Evolutionary conservation across 2,797 vertebrate species (phyloP).

Genomic region (Centroberyx gerrardi): DNA sequence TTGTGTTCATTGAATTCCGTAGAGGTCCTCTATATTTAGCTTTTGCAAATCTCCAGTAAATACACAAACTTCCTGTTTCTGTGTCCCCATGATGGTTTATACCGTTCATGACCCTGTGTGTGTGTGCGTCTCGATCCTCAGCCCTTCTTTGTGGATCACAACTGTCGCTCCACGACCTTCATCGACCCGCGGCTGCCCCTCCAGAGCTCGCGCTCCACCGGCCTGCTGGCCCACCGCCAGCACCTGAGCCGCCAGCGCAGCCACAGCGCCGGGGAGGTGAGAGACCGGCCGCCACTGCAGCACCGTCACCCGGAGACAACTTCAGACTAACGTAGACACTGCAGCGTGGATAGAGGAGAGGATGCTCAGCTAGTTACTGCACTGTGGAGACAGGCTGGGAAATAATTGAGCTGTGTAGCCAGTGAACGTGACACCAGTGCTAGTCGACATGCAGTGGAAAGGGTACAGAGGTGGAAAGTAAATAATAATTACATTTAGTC

Average conservation of each 20-base stretch:
- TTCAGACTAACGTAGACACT: slow-evolving; percentile 16
- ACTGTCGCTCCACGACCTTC: slow-evolving; percentile 97
- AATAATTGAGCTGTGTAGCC: background rate
- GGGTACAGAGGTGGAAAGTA: background rate
- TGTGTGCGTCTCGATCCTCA: slow-evolving; percentile 63
- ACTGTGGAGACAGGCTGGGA: background rate
- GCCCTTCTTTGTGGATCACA: slow-evolving; percentile 99
- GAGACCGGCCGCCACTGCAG: slow-evolving; percentile 53
- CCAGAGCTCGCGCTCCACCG: slow-evolving; percentile 94
- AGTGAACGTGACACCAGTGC: background rate
- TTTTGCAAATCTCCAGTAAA: too few species aligned
- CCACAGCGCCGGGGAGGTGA: slow-evolving; percentile 97
- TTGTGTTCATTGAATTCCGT: too few species aligned
- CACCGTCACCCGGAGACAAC: slow-evolving; percentile 24
- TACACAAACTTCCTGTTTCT: background rate
- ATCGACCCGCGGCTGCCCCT: slow-evolving; percentile 97
- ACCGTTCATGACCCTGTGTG: background rate
- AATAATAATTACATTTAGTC: background rate
- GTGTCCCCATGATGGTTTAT: too few species aligned
- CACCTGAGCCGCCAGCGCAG: slow-evolving; percentile 96
- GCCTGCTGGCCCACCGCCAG: slow-evolving; percentile 93
- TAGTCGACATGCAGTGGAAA: background rate
- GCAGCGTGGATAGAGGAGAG: slow-evolving; percentile 29
- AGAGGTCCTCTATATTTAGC: too few species aligned
- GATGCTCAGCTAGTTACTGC: slow-evolving; percentile 17